Percentiles rank a stretch among this genome's conserved stretches.
Evolutionary conservation across 2,113 vertebrate species (phyloP).

Genomic region (Osmerus mordax): DNA sequence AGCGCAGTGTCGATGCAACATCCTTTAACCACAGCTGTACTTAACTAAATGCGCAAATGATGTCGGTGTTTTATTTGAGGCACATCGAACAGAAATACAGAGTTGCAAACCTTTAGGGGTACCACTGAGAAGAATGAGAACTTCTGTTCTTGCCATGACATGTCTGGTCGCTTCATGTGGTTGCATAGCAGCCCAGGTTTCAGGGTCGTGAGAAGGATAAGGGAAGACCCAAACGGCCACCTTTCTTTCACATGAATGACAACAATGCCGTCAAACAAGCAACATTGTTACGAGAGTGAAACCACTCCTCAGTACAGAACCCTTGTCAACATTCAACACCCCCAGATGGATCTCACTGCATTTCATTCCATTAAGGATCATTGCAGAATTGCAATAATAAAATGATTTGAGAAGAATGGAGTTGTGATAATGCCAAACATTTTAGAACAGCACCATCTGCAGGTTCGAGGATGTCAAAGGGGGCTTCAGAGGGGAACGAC

Average conservation of each 20-base stretch:
- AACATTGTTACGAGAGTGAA: too few species aligned
- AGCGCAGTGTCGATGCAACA: slow-evolving; percentile 35
- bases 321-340: background rate
- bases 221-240: too few species aligned
- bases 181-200: too few species aligned
- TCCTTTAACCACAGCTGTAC: slow-evolving; percentile 34
- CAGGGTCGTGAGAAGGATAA: too few species aligned
- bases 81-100: too few species aligned
- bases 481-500: background rate
- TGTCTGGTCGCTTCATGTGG: too few species aligned
- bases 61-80: slow-evolving; percentile 21
- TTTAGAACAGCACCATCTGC: slow-evolving; percentile 53
- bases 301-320: too few species aligned
- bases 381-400: background rate
- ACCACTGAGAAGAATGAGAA: too few species aligned
- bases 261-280: too few species aligned
- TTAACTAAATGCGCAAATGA: slow-evolving; percentile 46
- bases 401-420: background rate
- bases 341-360: background rate
- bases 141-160: background rate
- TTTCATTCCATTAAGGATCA: background rate
- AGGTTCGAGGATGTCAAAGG: slow-evolving; percentile 21
- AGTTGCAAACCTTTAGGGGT: too few species aligned
- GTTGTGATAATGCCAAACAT: slow-evolving; percentile 13
- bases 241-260: background rate